Evolutionary conservation across 2,113 vertebrate species (phyloP).

Genomic region (Pseudorasbora parva): DNA sequence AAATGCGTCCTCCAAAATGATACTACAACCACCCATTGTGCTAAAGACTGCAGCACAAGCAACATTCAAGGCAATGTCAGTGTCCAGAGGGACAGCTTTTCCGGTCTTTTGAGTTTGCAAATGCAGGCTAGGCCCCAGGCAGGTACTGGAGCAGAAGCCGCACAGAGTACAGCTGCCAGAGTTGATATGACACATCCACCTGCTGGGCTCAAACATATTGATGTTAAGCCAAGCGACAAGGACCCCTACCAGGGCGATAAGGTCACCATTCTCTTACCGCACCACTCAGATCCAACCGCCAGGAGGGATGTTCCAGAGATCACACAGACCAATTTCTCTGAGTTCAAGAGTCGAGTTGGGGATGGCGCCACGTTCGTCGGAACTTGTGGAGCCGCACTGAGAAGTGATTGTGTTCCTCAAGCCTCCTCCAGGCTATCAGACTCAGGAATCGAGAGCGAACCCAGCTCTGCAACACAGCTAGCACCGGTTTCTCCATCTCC

Average conservation of each 20-base stretch:
- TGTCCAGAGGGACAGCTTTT: slow-evolving; percentile 71
- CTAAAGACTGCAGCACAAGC: slow-evolving; percentile 68
- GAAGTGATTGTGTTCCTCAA: slow-evolving; percentile 77
- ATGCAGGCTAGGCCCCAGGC: slow-evolving; percentile 78
- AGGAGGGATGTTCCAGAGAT: slow-evolving; percentile 61
- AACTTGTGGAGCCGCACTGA: slow-evolving; percentile 62
- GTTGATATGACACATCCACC: slow-evolving; percentile 52
- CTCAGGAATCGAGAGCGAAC: slow-evolving; percentile 95
- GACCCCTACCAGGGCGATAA: slow-evolving; percentile 81
- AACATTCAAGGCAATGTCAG: slow-evolving; percentile 70
- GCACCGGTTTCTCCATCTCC: slow-evolving; percentile 76
- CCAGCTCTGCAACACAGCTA: slow-evolving; percentile 89
- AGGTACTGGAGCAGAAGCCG: slow-evolving; percentile 75
- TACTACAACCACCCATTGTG: slow-evolving; percentile 69
- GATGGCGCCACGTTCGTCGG: slow-evolving; percentile 42
- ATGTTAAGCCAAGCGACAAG: slow-evolving; percentile 77
- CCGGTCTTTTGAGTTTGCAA: slow-evolving; percentile 74
- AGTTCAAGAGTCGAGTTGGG: slow-evolving; percentile 55
- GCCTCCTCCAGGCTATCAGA: slow-evolving; percentile 93
- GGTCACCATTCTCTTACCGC: slow-evolving; percentile 77
- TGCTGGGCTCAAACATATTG: slow-evolving; percentile 67
- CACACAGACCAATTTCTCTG: slow-evolving; percentile 60
- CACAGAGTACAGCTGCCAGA: slow-evolving; percentile 68
- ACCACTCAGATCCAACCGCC: slow-evolving; percentile 67
- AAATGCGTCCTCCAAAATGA: slow-evolving; percentile 73